phyloP scores from a whole-genome alignment of 2,888 invertebrate species.

The Linnaemya tessellans region DNA sequence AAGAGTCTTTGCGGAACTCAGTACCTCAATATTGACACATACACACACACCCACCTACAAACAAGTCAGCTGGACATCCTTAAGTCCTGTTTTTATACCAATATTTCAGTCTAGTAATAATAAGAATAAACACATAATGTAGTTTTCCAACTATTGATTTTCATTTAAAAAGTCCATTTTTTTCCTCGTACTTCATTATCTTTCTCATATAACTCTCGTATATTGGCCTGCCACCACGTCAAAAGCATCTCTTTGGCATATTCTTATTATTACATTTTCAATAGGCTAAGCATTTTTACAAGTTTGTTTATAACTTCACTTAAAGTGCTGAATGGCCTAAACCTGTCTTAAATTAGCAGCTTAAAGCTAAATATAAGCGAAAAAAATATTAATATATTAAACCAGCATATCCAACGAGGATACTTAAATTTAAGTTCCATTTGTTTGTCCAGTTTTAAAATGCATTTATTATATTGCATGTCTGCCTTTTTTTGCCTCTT shows the following conservation, averaged over 20 bases:
- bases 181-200: neutral
- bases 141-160: neutral
- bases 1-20: no score
- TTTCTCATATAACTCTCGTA: conserved; percentile 1
- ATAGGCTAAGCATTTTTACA: conserved; percentile 18
- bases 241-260: conserved; percentile 17
- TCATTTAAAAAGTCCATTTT: neutral
- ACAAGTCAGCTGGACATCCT: no score
- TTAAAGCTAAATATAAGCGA: neutral
- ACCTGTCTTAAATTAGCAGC: conserved; percentile 50
- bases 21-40: no score
- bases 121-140: no score
- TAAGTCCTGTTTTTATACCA: no score
- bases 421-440: conserved; percentile 15
- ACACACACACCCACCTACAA: no score
- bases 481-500: conserved; percentile 2
- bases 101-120: no score
- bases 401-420: neutral
- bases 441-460: conserved; percentile 33
- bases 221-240: conserved; percentile 14
- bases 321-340: conserved; percentile 32
- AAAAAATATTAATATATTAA: conserved; percentile 16
- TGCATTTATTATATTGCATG: neutral
- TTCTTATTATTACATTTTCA: conserved; percentile 40
- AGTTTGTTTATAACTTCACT: conserved; percentile 52